Evolutionary conservation across 1,140 invertebrate species (phyloP).

Genomic region (Bombus ignitus): DNA sequence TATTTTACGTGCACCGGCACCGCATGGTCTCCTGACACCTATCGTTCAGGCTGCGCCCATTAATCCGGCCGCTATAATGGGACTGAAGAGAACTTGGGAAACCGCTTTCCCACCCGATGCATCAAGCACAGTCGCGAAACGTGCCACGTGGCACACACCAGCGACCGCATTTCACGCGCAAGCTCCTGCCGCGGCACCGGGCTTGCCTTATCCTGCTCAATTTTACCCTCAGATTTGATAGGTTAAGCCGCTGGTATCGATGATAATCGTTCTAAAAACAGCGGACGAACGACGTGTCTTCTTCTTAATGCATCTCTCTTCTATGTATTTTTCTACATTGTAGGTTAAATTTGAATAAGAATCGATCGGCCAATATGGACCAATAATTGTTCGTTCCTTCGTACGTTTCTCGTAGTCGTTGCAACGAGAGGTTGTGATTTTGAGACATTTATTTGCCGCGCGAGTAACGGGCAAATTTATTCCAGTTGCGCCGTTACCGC

Average conservation of each 20-base stretch:
- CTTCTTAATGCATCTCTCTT: not conserved
- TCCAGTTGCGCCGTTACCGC: not conserved
- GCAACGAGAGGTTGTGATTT: conserved; percentile 19
- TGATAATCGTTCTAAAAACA: too few species aligned
- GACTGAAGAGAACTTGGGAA: conserved; percentile 82
- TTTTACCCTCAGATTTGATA: conserved; percentile 81
- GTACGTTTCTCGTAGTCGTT: not conserved
- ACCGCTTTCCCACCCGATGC: conserved; percentile 76
- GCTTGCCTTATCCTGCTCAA: conserved; percentile 80
- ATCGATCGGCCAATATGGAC: too few species aligned
- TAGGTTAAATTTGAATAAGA: not conserved
- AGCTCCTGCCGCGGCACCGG: conserved; percentile 69
- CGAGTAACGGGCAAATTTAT: not conserved
- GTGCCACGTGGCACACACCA: conserved; percentile 77
- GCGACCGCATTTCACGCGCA: conserved; percentile 73
- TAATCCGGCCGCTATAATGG: conserved; percentile 82
- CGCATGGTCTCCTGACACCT: conserved; percentile 80
- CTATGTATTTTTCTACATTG: not conserved
- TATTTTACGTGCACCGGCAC: conserved; percentile 78
- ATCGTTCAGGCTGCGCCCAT: conserved; percentile 75
- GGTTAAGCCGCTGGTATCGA: conserved; percentile 22
- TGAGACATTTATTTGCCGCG: conserved; percentile 3
- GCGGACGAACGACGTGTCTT: not conserved
- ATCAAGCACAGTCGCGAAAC: conserved; percentile 72
- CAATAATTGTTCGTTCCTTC: not conserved